Base-by-base conservation (phyloP, 2,797 vertebrate species). In the Enteromius paludinosus region DNA sequence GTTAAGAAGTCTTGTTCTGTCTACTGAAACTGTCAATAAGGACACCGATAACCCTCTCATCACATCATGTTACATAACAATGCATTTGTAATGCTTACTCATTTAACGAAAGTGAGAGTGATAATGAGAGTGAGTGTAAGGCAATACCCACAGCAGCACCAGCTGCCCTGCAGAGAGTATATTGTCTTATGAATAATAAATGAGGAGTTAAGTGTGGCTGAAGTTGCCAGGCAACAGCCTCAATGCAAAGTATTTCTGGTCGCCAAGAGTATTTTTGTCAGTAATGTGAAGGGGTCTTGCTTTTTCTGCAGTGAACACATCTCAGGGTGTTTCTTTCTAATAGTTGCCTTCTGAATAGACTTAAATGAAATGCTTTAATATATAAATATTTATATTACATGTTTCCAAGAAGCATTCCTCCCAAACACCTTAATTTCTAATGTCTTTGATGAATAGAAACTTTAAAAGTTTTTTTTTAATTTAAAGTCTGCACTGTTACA, bases 121-220 rank as follows among this genome's bases (percentile, higher is more conserved):
- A 84, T 73, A 87, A 79, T 68, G 80, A 79, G 41, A 81, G 86
- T 14, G 49, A 28, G 68, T 30, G 81, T 90, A 87, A 90, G 78
- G 65, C 59, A 86, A 90, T 87, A 84, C 72, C 82, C 25, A 68
- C 4, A 79, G 73, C 62, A 77, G 38, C 59, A 69, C 43, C 81
- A 79, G 85, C 59, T 79, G 76, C 77, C 73, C 81, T 85, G 76
- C 62, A 73, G 77, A 5, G 7, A 61, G 71, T 86, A 83, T 33
- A 4, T 43, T 84, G 47, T 84, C 69, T 74, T 86, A 73, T 92
- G 79, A 92, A 92, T 92, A 91, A 94, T 93, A 68, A 75, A 82
- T 75, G 71, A 82, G 68, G 59, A 43, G 71, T 75, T 83, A 59
- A 78, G 85, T 82, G 85, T 70, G 75, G 82, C 66, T 71, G 66